phyloP scores from a whole-genome alignment of 92 coral and sea anemone species.

The Bergia sp. region DNA sequence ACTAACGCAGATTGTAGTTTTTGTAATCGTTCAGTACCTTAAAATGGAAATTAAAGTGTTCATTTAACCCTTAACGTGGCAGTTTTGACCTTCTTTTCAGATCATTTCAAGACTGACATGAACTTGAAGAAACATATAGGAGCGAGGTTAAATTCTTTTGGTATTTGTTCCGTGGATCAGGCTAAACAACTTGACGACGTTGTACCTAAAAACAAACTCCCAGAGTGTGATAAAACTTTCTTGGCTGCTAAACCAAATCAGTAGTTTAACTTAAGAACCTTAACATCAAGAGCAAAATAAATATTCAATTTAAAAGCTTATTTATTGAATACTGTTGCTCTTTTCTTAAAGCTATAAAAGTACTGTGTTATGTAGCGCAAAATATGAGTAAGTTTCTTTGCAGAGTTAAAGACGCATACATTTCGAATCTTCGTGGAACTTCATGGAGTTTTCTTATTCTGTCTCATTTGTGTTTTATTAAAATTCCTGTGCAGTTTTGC shows the following conservation, averaged over 20 bases:
- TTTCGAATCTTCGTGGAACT: not conserved
- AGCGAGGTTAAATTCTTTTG: constrained; percentile 37
- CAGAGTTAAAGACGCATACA: not conserved
- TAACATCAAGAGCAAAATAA: not conserved
- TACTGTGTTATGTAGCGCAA: not conserved
- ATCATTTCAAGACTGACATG: constrained; percentile 57
- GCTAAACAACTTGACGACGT: not conserved
- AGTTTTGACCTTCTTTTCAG: constrained; percentile 70
- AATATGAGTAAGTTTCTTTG: not conserved
- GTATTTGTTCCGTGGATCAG: constrained; percentile 4
- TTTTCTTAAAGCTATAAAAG: not conserved
- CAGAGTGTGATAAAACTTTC: not conserved
- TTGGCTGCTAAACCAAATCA: not conserved
- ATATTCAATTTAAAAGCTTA: not conserved
- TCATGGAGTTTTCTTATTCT: not conserved
- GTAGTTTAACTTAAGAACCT: not conserved
- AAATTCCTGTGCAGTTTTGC: not conserved
- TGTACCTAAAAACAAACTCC: not conserved
- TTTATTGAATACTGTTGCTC: not conserved
- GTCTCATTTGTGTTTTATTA: not conserved
- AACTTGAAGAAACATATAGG: constrained; percentile 53
- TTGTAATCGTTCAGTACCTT: not conserved
- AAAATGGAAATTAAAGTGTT: not conserved
- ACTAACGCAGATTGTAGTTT: too few species aligned
- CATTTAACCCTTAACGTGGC: constrained; percentile 32